These are phyloP conservation scores for Eublepharis macularius DNA, from an alignment of 2,113 vertebrate species.

Conservation along the genomic window DNA sequence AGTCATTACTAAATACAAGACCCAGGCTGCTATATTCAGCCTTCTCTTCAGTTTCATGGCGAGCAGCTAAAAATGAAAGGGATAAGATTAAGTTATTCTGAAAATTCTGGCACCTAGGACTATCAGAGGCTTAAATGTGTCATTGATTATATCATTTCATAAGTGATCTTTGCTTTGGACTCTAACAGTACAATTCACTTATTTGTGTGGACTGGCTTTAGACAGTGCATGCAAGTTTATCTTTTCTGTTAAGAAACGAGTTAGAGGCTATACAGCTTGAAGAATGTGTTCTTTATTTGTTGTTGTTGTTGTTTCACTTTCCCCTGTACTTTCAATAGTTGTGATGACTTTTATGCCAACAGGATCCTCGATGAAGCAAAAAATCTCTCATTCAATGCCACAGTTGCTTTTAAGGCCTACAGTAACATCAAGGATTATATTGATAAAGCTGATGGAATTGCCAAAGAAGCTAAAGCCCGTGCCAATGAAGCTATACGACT, in stretches of 20 bases:
- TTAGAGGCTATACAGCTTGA: background rate
- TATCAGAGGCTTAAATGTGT: background rate
- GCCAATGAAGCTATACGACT: slow-evolving; percentile 84
- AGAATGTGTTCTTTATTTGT: no score
- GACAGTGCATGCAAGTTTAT: background rate
- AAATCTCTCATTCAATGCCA: slow-evolving; percentile 97
- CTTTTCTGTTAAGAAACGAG: slow-evolving; percentile 9
- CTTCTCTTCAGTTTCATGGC: background rate
- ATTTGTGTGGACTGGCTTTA: background rate
- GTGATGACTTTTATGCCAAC: slow-evolving; percentile 50
- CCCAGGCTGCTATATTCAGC: background rate
- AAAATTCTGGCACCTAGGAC: background rate
- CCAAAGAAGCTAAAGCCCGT: slow-evolving; percentile 83
- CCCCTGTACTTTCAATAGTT: slow-evolving; percentile 36
- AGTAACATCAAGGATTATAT: slow-evolving; percentile 92
- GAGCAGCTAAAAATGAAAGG: background rate
- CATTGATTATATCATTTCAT: background rate
- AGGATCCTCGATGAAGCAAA: slow-evolving; percentile 95
- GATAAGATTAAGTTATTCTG: background rate
- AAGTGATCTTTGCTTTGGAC: background rate
- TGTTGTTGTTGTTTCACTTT: background rate
- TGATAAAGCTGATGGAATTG: slow-evolving; percentile 89
- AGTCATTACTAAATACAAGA: background rate
- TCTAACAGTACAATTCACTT: background rate
- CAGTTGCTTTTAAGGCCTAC: slow-evolving; percentile 95